A percentile compares a stretch with the other conserved stretches of the same genome.
Evolutionary conservation across 2,113 vertebrate genomes (phyloP).

Genomic region (Elgaria multicarinata): DNA sequence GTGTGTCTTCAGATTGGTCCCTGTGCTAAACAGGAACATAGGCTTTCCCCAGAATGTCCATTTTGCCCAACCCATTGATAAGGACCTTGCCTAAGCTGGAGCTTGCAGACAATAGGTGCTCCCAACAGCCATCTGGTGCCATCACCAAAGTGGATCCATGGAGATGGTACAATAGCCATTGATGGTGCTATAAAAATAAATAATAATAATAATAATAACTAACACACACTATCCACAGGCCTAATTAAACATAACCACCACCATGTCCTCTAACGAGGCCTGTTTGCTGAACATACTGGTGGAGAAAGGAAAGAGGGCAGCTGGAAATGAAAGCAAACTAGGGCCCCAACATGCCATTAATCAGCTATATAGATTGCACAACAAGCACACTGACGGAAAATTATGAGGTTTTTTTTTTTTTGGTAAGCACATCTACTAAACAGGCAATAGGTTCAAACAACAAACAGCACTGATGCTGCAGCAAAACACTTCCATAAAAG

Average conservation of each 20-base stretch:
- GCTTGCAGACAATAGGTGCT: not conserved
- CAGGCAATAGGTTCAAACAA: slow-evolving; percentile 3
- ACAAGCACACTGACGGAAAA: not conserved
- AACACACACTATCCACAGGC: not conserved
- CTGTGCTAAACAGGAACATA: not conserved
- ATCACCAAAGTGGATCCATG: not conserved
- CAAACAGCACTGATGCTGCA: slow-evolving; percentile 1
- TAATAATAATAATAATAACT: too few relatives aligned
- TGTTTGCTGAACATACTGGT: slow-evolving; percentile 3
- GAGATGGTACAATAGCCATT: not conserved
- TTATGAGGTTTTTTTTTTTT: not conserved
- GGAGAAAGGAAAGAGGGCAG: not conserved
- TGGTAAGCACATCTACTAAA: not conserved
- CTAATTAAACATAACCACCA: not conserved
- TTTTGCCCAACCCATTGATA: not conserved
- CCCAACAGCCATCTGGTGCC: not conserved
- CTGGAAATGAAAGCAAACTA: slow-evolving; percentile 19
- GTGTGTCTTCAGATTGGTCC: not conserved
- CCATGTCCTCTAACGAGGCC: not conserved
- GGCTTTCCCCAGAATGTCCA: not conserved
- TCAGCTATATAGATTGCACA: not conserved
- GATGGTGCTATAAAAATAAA: too few relatives aligned
- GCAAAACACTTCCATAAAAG: slow-evolving; percentile 7
- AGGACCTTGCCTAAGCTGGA: not conserved
- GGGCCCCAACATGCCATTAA: not conserved